Base-by-base conservation (phyloP, 2,888 invertebrate species). In the Encarsia formosa region DNA sequence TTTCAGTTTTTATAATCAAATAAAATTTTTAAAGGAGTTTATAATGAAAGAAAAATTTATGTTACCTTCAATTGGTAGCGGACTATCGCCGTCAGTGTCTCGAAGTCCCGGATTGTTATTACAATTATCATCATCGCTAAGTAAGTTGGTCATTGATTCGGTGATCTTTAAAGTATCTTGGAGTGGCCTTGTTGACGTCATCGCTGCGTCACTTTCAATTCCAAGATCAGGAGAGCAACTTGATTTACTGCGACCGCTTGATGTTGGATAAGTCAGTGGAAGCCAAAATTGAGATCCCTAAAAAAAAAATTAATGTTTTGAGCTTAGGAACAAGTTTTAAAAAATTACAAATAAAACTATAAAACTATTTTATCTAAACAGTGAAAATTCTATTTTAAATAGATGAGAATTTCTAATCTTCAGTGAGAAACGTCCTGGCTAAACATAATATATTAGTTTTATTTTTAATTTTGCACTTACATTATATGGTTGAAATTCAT, bases 141-240 rank as follows among this genome's bases (percentile, higher is more conserved):
- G 56, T 34, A 74, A 60, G 63, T 74, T 74, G 16, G 68, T 68
- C 71, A 74, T 73, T 3, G 72, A 73, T 55, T 73, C 71, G 3
- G 74, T 71, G n/a, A 73, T 73, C 39, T 71, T 73, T 18, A 72
- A 61, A 11, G 70, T 69, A 41, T 73, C 69, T 55, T 71, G 66
- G 11, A 72, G 48, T 15, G 71, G 73, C 48, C 71, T 67, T 29
- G 65, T 65, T 4, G 66, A 65, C 0, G 67, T 60, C 13, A 68
- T 57, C 3, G 70, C 70, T 3, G 63, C 69, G 16, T 91, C 91
- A 65, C 91, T 91, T 69, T 91, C 91, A 58, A 92, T 91, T n/a
- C 91, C 91, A 65, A 91, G 81, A 75, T 92, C 92, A 0, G 92
- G 91, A 0, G 91, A 91, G 60, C 74, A 73, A 46, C 70, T 73